Conservation (phyloP, 92 coral and sea anemone genomes). For the Heliopora coerulea region DNA sequence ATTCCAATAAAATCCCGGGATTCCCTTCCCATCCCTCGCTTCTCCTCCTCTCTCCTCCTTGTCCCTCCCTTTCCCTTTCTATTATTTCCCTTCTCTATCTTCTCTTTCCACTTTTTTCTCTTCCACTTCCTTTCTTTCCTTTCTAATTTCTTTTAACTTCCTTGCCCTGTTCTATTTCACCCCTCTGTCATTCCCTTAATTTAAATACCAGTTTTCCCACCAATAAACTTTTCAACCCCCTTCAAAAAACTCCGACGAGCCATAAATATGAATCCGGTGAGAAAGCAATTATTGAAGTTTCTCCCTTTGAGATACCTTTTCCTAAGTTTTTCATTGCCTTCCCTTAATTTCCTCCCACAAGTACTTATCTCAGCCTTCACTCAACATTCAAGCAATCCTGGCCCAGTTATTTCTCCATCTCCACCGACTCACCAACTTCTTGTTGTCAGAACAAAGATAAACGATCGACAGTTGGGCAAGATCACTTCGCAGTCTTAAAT, state of each 20-base stretch:
- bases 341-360: background rate
- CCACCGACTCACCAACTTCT: slow-evolving; percentile 18
- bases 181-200: background rate
- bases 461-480: slow-evolving; percentile 37
- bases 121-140: background rate
- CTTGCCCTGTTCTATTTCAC: background rate
- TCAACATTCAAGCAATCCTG: background rate
- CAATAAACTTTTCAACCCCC: too few relatives aligned
- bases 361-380: background rate
- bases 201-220: too few relatives aligned
- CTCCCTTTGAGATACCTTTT: too few relatives aligned
- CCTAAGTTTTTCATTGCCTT: too few relatives aligned
- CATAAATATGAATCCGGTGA: too few relatives aligned
- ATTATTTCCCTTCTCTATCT: too few relatives aligned
- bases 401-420: background rate
- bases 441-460: slow-evolving; percentile 15
- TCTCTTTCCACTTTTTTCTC: too few relatives aligned
- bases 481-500: slow-evolving; percentile 12
- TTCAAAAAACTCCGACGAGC: too few relatives aligned
- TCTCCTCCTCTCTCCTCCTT: background rate
- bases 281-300: too few relatives aligned
- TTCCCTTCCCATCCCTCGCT: background rate
- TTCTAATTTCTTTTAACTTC: background rate
- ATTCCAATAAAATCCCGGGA: too few relatives aligned
- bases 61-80: background rate